Base-by-base conservation (phyloP, 2,797 vertebrate genomes). In the Megaceryle alcyon region DNA sequence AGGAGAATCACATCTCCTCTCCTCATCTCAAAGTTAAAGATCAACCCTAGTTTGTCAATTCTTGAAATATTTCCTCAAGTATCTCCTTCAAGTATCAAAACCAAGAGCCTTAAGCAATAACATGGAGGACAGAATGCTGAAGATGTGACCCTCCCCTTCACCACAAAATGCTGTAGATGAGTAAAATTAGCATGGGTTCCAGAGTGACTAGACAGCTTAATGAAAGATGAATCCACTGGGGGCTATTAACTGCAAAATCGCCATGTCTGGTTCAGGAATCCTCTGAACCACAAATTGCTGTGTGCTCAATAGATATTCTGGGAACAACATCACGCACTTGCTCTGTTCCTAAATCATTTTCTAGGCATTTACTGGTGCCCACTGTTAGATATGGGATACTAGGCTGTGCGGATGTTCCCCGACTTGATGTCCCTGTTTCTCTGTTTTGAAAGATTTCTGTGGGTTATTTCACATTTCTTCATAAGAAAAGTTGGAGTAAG, bases 121-220 rank as follows among this genome's bases (percentile, higher is more conserved):
- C 7, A 29, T 8, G 10, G 66, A 80, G 37, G 51, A 65, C 35
- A 77, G 35, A 88, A 72, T 63, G 73, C 29, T 82, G 46, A 78
- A 82, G 49, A 73, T 88, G 39, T 83, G 65, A 83, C 12, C 14
- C 19, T 20, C 16, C 9, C 23, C 26, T 15, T 53, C 17, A 43
- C 66, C 77, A 33, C 90, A 92, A 90, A 92, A 94, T 61, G 9
- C 37, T 90, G 48, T 48, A 88, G 86, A 84, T 76, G 77, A 88
- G 33, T 90, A 94, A 96, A 94, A 95, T 90, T 60, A 94, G 16
- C 28, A 9, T 63, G 77, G 59, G 33, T 88, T 94, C 54, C 86
- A 79, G 73, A 91, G 54, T 92, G 83, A 96, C 86, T 84, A 84
- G 80, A 88, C 73, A 70, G 29, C 39, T 96, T 84, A 66, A 90